A percentile compares a stretch with the other conserved stretches of the same genome.
phyloP scores from a whole-genome alignment of 2,888 invertebrate genomes.

The Callosobruchus maculatus region DNA sequence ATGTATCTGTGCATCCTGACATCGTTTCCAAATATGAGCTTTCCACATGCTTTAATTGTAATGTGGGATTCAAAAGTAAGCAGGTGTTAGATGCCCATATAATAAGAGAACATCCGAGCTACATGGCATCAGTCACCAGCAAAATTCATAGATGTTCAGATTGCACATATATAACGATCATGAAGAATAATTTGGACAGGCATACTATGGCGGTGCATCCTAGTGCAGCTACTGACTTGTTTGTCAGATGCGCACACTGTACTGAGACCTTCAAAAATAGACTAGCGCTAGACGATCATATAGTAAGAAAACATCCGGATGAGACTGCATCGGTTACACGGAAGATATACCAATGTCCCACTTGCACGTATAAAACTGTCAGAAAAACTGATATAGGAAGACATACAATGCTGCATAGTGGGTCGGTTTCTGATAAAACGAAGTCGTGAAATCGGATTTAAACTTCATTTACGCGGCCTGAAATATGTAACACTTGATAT shows the following conservation, averaged over 20 bases:
- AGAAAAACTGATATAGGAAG: not conserved
- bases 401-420: not conserved
- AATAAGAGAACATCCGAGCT: not conserved
- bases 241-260: not conserved
- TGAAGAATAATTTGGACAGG: not conserved
- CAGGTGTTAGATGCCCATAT: not conserved
- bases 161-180: not conserved
- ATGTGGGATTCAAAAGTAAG: not conserved
- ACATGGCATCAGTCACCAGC: not conserved
- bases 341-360: not conserved
- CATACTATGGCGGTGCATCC: not conserved
- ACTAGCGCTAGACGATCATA: not conserved
- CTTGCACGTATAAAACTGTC: not conserved
- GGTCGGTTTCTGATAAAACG: not conserved
- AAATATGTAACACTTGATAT: too few species aligned
- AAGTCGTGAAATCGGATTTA: too few species aligned
- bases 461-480: too few species aligned
- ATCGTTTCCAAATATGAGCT: not conserved
- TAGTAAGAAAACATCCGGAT: not conserved
- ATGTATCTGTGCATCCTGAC: not conserved
- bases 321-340: not conserved
- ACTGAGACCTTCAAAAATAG: not conserved
- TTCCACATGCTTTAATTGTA: not conserved
- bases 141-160: not conserved
- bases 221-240: not conserved